These are phyloP conservation scores for Hipposideros armiger DNA, from an alignment of 2,113 vertebrate species.

Conservation along the genomic window DNA sequence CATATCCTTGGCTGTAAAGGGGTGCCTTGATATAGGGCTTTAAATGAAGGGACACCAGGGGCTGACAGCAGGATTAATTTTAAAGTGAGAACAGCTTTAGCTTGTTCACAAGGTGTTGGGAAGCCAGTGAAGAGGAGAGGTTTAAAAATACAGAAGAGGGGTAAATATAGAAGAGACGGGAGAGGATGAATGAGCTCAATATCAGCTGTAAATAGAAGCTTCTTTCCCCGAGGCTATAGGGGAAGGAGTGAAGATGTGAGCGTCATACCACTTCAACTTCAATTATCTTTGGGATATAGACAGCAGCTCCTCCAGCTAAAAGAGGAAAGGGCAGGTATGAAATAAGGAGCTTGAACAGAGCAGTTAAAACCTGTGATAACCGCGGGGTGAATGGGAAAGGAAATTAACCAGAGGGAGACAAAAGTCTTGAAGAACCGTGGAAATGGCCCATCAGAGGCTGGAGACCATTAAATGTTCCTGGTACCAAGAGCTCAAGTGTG, in stretches of 20 bases:
- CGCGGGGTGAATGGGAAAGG: background rate
- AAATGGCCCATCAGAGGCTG: background rate
- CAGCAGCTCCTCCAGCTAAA: background rate
- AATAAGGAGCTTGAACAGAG: background rate
- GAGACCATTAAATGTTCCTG: background rate
- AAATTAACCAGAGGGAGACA: background rate
- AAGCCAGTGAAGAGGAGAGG: slow-evolving; percentile 32
- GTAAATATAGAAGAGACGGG: slow-evolving; percentile 62
- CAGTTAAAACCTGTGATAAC: background rate
- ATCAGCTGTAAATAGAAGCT: slow-evolving; percentile 37
- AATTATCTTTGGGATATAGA: slow-evolving; percentile 29
- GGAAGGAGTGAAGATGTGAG: slow-evolving; percentile 3
- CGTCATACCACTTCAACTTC: slow-evolving; percentile 52
- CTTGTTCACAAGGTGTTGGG: slow-evolving; percentile 19
- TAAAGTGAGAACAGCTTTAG: slow-evolving; percentile 51
- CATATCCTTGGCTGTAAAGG: background rate
- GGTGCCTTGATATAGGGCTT: background rate
- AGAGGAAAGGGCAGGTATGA: background rate
- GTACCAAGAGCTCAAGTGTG: background rate
- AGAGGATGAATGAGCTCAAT: slow-evolving; percentile 20
- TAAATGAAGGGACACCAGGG: background rate
- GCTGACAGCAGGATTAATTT: background rate
- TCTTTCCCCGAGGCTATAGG: background rate
- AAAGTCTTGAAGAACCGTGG: background rate
- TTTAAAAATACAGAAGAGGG: slow-evolving; percentile 65